phyloP scores from a whole-genome alignment of 1,140 invertebrate species.

The Ceratoteleas bidentatus region DNA sequence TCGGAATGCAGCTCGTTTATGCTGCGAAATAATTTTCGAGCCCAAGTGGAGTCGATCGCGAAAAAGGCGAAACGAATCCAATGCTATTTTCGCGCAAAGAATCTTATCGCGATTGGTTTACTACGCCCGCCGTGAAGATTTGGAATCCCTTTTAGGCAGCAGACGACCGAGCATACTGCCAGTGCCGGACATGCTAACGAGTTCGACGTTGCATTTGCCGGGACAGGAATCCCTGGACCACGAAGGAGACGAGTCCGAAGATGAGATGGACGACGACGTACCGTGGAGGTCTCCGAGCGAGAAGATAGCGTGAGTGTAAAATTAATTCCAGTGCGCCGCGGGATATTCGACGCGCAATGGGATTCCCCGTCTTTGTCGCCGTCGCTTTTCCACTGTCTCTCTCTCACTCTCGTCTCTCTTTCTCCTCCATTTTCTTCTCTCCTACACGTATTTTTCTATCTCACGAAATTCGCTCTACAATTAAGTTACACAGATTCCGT shows the following conservation, averaged over 20 bases:
- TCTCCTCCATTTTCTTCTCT: conserved; percentile 1
- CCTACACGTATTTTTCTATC: conserved; percentile 13
- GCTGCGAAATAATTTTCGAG: too few relatives aligned
- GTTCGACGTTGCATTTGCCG: conserved; percentile 87
- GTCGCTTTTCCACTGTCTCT: conserved; percentile 27
- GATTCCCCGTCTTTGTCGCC: conserved; percentile 28
- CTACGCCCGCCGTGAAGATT: conserved; percentile 36
- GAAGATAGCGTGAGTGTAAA: conserved; percentile 91
- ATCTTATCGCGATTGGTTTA: conserved; percentile 20
- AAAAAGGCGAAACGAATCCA: conserved; percentile 7
- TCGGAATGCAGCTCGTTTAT: too few relatives aligned
- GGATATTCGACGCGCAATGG: conserved; percentile 26
- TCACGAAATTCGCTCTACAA: conserved; percentile 18
- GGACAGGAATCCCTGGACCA: conserved; percentile 87
- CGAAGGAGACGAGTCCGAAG: conserved; percentile 90
- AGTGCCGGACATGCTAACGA: conserved; percentile 93
- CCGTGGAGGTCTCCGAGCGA: conserved; percentile 94
- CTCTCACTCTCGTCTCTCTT: neutral
- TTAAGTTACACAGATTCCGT: conserved; percentile 14
- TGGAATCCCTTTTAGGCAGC: conserved; percentile 83
- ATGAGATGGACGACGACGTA: conserved; percentile 93
- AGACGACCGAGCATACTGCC: conserved; percentile 92
- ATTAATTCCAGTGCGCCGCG: conserved; percentile 38
- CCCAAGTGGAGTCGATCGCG: too few relatives aligned
- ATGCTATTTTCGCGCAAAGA: conserved; percentile 31